Evolutionary conservation across 2,888 invertebrate genomes (phyloP), one percentile per base, ranked within the genome.

Genomic region (Melangyna quadrimaculata): DNA sequence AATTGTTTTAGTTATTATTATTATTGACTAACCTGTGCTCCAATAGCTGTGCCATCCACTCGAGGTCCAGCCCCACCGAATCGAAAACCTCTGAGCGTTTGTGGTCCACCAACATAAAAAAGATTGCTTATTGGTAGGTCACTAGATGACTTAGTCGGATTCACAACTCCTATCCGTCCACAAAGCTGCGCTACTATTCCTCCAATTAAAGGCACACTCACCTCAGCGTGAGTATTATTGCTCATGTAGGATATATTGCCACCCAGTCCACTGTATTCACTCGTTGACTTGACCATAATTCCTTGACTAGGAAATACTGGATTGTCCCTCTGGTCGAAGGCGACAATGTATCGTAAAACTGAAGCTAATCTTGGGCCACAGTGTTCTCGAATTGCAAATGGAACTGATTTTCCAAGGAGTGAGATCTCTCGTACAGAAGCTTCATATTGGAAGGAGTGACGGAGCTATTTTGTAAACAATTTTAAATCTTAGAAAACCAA

Each of bases 201-300:
- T 3, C 88, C 93, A 78, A 94, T 92, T 0, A 96, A 91, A 0
- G 95, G 94, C 89, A 95, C 93, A 91, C 96, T 96, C 22, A 94
- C 92, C 92, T 97, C 96, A 22, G 95, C 91, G 88, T 94, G 94
- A 9, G 95, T 90, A 88, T 97, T 97, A 88, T 96, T 96, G 92
- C 97, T 97, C 32, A 97, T 90, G 91, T 97, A 98, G 17, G 96
- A 96, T n/a, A 98, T 95, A 90, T 98, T 96, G 2, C 99, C 99
- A 10, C 98, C 98, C 7, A 98, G 91, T 4, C 93, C 95, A 29
- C 98, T 97, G 89, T 97, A 93, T 92, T 99, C 99, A 88, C 96
- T 95, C 6, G 94, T 94, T 81, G 96, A 93, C 92, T 95, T 95
- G 7, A 97, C 91, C 87, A 95, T 93, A 7, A 94, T 91, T 5